These are phyloP conservation scores for Psilopogon haemacephalus DNA, from an alignment of 2,113 vertebrate species.

Conservation along the genomic window DNA sequence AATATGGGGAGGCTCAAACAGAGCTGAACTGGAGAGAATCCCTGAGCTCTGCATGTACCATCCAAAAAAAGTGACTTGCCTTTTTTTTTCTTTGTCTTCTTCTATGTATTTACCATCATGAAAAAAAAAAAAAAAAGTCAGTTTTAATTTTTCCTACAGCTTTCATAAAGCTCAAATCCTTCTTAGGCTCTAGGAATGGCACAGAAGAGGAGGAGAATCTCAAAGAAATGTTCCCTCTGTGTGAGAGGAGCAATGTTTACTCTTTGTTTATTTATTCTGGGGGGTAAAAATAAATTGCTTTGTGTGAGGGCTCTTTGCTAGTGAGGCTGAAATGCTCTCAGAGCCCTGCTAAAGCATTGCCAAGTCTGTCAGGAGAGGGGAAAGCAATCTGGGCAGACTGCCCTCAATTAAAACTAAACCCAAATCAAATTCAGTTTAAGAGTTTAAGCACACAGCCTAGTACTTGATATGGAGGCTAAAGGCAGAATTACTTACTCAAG, in stretches of 20 bases:
- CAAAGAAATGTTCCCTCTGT: neutral
- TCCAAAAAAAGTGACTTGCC: neutral
- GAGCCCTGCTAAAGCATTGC: conserved; percentile 4
- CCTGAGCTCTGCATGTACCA: neutral
- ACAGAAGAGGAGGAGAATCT: neutral
- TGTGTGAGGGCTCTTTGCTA: conserved; percentile 24
- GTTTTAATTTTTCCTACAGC: neutral
- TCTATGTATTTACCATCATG: neutral
- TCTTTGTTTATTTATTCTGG: conserved; percentile 53
- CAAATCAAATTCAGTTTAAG: conserved; percentile 2
- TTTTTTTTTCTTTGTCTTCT: neutral
- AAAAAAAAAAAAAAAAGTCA: neutral
- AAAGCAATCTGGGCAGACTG: conserved; percentile 25
- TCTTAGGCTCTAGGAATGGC: neutral
- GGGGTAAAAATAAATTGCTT: conserved; percentile 34
- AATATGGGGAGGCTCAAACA: neutral
- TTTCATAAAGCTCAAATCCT: neutral
- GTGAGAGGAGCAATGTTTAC: conserved; percentile 6
- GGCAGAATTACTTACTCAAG: neutral
- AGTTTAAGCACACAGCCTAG: neutral
- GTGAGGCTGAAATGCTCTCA: neutral
- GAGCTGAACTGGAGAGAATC: neutral
- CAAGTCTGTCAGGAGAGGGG: conserved; percentile 33
- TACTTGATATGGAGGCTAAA: neutral
- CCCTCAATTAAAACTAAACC: conserved; percentile 10